Percentiles rank a stretch among this genome's conserved stretches.
phyloP scores from a whole-genome alignment of 2,797 vertebrate genomes.

The Adrianichthys oophorus region DNA sequence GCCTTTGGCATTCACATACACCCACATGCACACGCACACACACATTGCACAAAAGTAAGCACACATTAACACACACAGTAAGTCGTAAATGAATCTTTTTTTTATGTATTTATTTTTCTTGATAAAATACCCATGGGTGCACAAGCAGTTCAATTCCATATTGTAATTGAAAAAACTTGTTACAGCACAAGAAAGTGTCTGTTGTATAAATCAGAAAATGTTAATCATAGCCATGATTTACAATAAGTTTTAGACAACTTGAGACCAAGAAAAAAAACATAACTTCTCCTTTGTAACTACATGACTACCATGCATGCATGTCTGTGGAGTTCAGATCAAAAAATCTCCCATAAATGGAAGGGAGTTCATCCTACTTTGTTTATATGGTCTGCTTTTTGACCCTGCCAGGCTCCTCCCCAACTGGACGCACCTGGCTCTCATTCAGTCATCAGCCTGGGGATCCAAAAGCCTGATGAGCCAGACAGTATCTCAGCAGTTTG shows the following conservation, averaged over 20 bases:
- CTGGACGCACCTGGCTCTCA: no score
- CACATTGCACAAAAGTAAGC: not conserved
- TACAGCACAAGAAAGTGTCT: not conserved
- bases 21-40: slow-evolving; percentile 3
- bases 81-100: not conserved
- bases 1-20: not conserved
- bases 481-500: no score
- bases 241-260: no score
- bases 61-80: not conserved
- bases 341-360: not conserved
- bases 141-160: not conserved
- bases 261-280: no score
- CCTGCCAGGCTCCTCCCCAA: no score
- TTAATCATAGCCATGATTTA: no score
- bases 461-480: no score
- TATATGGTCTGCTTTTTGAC: no score
- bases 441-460: no score
- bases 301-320: not conserved
- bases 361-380: no score
- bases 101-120: not conserved
- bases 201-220: no score
- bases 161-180: not conserved
- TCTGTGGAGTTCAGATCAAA: not conserved
- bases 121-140: not conserved
- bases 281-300: not conserved